Conservation (phyloP, 2,113 vertebrate species). For the Scopus umbretta region DNA sequence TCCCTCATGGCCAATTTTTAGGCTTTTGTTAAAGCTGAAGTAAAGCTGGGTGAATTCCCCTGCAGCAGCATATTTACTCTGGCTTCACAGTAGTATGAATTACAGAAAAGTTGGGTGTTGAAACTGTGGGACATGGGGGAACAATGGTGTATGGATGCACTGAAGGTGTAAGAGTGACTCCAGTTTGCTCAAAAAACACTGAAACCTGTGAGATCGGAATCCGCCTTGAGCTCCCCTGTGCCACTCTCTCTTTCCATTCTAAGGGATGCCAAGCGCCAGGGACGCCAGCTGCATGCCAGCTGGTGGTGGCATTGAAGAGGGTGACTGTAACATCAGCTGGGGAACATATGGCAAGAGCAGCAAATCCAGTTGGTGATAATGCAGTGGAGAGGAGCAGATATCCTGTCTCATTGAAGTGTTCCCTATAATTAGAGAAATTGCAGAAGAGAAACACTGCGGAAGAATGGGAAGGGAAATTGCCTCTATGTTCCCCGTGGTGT, state of each 20-base stretch:
- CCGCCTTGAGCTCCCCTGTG: background rate
- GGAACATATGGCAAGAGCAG: background rate
- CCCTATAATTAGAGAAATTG: background rate
- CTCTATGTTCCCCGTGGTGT: background rate
- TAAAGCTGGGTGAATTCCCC: background rate
- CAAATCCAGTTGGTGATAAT: background rate
- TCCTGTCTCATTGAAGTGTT: background rate
- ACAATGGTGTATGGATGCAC: background rate
- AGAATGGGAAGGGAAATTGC: background rate
- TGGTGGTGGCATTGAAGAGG: accelerated
- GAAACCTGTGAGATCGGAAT: background rate
- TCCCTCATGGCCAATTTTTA: background rate
- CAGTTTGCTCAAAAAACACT: background rate
- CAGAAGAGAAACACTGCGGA: background rate
- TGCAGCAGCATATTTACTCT: background rate
- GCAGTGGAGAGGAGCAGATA: background rate
- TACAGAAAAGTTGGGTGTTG: background rate
- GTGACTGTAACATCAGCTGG: background rate
- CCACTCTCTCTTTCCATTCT: background rate
- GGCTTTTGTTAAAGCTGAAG: background rate
- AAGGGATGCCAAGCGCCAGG: background rate
- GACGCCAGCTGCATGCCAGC: background rate
- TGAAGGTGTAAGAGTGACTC: background rate
- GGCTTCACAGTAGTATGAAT: background rate
- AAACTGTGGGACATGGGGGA: background rate